Percentiles rank a stretch among this genome's conserved stretches.
Evolutionary conservation across 1,140 invertebrate genomes (phyloP).

Genomic region (Hypothenemus hampei): DNA sequence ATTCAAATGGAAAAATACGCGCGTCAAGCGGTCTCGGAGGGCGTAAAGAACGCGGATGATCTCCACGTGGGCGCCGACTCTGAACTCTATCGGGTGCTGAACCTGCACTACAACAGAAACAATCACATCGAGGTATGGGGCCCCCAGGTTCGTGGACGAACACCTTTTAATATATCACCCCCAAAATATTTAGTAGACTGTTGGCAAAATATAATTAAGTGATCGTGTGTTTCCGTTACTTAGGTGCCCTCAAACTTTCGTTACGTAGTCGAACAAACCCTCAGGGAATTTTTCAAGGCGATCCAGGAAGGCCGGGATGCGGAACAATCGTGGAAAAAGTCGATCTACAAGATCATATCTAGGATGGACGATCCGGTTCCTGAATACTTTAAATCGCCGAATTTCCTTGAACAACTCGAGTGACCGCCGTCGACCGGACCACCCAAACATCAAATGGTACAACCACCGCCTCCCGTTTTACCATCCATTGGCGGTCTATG

Average conservation of each 20-base stretch:
- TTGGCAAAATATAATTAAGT: neutral
- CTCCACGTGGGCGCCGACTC: conserved; percentile 90
- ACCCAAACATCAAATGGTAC: too few relatives aligned
- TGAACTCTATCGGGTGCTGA: conserved; percentile 95
- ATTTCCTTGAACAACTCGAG: conserved; percentile 98
- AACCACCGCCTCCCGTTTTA: too few relatives aligned
- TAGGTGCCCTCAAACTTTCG: conserved; percentile 97
- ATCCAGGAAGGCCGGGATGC: conserved; percentile 92
- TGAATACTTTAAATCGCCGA: conserved; percentile 98
- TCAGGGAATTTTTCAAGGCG: conserved; percentile 97
- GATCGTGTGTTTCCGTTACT: neutral
- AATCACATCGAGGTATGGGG: conserved; percentile 98
- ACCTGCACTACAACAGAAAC: conserved; percentile 99
- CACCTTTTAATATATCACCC: too few relatives aligned
- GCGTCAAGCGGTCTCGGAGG: conserved; percentile 94
- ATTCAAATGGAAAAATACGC: conserved; percentile 99
- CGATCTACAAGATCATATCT: conserved; percentile 99
- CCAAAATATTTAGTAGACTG: neutral
- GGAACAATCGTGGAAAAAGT: conserved; percentile 99
- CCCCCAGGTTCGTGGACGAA: conserved; percentile 57
- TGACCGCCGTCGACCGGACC: conserved; percentile 55
- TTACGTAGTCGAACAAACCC: conserved; percentile 92
- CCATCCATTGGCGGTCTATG: too few relatives aligned
- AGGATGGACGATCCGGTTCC: conserved; percentile 97
- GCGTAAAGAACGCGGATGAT: conserved; percentile 88